Conservation (phyloP, 2,888 invertebrate genomes). For the Anorthoa munda region DNA sequence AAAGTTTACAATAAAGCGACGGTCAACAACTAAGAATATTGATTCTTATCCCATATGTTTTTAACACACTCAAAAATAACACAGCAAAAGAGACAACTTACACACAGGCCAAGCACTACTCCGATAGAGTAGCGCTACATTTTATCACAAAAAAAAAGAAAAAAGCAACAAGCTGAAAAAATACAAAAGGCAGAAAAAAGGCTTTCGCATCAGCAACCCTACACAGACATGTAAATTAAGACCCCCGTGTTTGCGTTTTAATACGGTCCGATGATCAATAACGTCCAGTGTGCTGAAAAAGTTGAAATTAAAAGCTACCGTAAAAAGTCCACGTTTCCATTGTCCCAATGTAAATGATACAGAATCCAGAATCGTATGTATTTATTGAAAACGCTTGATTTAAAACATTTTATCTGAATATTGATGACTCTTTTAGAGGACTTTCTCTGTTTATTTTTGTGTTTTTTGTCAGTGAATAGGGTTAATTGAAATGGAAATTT, state of each 20-base stretch:
- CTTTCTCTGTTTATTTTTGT: not conserved
- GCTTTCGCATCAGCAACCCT: constrained; percentile 51
- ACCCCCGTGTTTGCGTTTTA: constrained; percentile 72
- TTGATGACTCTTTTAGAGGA: constrained; percentile 33
- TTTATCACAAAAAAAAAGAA: not conserved
- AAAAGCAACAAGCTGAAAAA: not conserved
- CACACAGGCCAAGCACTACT: not conserved
- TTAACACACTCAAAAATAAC: no score
- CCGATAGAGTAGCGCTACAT: no score
- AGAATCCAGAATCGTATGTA: constrained; percentile 43
- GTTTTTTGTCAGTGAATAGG: not conserved
- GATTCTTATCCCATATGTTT: no score
- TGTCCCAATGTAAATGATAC: constrained; percentile 62
- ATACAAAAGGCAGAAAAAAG: constrained; percentile 5
- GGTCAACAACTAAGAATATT: no score
- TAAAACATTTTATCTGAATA: constrained; percentile 43
- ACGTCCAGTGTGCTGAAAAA: constrained; percentile 68
- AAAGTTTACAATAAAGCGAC: no score
- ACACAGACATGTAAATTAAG: constrained; percentile 72
- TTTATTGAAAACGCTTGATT: constrained; percentile 58
- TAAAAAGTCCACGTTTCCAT: constrained; percentile 57
- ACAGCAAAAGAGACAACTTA: no score
- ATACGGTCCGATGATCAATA: constrained; percentile 75
- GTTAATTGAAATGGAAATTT: constrained; percentile 20
- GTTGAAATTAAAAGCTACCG: constrained; percentile 68